Evolutionary conservation across 2,113 vertebrate species (phyloP).

Genomic region (Chloebia gouldiae): DNA sequence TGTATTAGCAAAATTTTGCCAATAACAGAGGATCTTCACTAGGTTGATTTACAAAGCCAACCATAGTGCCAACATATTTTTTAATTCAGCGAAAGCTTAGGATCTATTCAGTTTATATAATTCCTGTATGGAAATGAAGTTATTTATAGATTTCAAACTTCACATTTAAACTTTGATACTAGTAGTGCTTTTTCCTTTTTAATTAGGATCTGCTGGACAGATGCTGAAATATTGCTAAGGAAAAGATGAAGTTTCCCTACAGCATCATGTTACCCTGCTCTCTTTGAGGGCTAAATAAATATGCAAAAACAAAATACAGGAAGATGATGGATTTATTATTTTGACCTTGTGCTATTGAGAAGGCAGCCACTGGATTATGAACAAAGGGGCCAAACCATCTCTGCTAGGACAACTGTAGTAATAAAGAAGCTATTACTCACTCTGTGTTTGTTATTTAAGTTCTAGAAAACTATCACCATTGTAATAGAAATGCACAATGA

Average conservation of each 20-base stretch:
- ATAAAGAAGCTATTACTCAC: constrained; percentile 48
- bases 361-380: constrained; percentile 1
- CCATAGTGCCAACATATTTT: neutral
- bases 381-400: neutral
- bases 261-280: neutral
- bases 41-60: neutral
- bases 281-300: constrained; percentile 5
- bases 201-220: neutral
- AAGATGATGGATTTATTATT: neutral
- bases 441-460: constrained; percentile 4
- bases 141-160: neutral
- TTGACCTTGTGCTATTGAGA: constrained; percentile 23
- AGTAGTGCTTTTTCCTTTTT: neutral
- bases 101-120: neutral
- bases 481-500: constrained; percentile 33
- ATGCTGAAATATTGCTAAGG: neutral
- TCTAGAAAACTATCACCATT: neutral
- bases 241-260: neutral
- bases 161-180: neutral
- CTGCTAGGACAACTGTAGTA: constrained; percentile 2
- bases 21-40: neutral
- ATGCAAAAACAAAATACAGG: neutral
- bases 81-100: neutral
- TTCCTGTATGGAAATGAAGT: neutral
- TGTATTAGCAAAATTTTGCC: neutral